Conservation (phyloP, 2,888 invertebrate genomes). For the Rhynchonema sp. region DNA sequence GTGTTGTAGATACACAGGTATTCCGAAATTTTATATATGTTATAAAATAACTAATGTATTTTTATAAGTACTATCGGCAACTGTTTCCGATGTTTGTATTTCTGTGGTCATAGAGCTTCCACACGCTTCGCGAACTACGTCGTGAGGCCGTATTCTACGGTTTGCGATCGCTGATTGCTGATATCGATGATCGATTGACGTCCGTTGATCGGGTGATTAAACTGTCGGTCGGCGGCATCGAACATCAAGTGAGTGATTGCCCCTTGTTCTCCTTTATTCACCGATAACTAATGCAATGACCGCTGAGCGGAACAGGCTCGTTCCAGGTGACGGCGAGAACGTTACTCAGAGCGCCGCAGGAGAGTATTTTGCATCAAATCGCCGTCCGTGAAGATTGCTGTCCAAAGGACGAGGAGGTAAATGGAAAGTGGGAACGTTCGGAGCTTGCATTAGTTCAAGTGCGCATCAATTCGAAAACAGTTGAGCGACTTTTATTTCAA, state of each 20-base stretch:
- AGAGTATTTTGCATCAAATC: neutral
- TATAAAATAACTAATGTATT: no score
- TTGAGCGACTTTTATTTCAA: no score
- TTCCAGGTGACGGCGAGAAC: neutral
- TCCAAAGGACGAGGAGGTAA: neutral
- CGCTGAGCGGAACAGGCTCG: no score
- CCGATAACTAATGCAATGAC: neutral
- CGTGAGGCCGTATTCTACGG: neutral
- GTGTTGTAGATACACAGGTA: no score
- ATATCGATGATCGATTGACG: neutral
- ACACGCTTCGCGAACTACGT: neutral
- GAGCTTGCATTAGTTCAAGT: no score
- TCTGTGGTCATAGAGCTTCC: neutral
- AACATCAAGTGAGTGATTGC: neutral
- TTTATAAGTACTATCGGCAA: no score
- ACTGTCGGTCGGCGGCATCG: neutral
- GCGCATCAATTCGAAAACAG: no score
- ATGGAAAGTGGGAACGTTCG: neutral
- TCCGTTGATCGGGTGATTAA: neutral
- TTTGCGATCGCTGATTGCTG: neutral
- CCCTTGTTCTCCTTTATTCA: neutral
- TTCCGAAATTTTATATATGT: no score
- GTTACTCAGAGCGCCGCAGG: neutral
- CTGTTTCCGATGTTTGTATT: neutral
- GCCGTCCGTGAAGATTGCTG: neutral